Evolutionary conservation across 2,113 vertebrate species (phyloP).

Genomic region (Thalassarche chlororhynchos): DNA sequence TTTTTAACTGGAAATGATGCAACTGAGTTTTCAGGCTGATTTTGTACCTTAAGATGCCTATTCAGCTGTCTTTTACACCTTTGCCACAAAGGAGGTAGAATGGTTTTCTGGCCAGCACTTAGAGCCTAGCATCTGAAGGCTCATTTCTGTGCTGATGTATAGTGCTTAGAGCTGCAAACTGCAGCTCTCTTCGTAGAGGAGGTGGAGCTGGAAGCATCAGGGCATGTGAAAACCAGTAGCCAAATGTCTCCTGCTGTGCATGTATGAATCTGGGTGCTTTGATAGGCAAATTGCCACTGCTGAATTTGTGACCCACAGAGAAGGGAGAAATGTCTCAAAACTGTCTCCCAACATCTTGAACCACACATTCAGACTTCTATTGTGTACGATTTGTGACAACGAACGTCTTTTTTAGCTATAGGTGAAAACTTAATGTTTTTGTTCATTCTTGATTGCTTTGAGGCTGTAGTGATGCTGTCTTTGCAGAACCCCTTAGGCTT

Average conservation of each 20-base stretch:
- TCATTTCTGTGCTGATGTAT: not conserved
- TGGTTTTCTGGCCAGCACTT: not conserved
- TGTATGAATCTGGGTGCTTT: fast-evolving
- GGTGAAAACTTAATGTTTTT: not conserved
- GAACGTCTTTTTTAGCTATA: not conserved
- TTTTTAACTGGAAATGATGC: not conserved
- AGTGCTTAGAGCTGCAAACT: not conserved
- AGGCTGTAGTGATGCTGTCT: not conserved
- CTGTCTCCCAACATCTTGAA: not conserved
- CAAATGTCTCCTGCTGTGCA: not conserved
- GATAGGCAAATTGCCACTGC: not conserved
- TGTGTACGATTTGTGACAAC: fast-evolving
- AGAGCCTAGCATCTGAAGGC: not conserved
- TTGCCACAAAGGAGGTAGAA: not conserved
- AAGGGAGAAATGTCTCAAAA: not conserved
- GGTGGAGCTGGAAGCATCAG: not conserved
- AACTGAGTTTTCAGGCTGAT: not conserved
- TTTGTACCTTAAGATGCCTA: not conserved
- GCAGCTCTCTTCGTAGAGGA: not conserved
- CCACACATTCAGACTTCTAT: not conserved
- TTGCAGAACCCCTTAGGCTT: not conserved
- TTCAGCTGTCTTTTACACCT: not conserved
- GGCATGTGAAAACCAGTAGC: not conserved
- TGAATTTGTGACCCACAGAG: not conserved
- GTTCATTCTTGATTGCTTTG: not conserved